Evolutionary conservation across 1,140 invertebrate genomes (phyloP).

Genomic region (Chironomus tepperi): DNA sequence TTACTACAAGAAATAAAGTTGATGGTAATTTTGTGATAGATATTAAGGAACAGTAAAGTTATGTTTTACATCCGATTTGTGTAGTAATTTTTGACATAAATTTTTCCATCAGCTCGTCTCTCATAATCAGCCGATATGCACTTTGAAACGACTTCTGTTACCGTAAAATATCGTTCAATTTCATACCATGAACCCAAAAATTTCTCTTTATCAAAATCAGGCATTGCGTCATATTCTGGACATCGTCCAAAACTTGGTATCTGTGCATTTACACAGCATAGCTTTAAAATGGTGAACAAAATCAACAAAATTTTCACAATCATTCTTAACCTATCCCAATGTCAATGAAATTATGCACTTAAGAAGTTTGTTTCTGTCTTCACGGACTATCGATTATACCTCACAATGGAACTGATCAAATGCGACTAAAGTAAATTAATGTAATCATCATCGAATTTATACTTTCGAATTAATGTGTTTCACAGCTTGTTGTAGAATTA

Average conservation of each 20-base stretch:
- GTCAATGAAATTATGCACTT: not conserved
- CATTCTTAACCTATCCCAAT: not conserved
- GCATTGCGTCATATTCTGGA: constrained; percentile 59
- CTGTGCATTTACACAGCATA: constrained; percentile 36
- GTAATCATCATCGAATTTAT: constrained; percentile 15
- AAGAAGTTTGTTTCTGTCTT: not conserved
- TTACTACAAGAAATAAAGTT: constrained; percentile 44
- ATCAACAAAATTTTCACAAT: not conserved
- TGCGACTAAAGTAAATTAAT: not conserved
- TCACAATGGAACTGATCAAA: not conserved
- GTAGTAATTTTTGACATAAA: constrained; percentile 61
- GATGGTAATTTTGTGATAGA: not conserved
- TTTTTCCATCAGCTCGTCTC: constrained; percentile 55
- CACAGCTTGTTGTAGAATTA: not conserved
- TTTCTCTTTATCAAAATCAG: constrained; percentile 61
- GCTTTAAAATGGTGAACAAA: not conserved
- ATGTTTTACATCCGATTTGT: constrained; percentile 59
- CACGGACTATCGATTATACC: not conserved
- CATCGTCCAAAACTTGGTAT: constrained; percentile 53
- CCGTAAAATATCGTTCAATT: constrained; percentile 67
- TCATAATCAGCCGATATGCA: constrained; percentile 74
- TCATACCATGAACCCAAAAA: constrained; percentile 74
- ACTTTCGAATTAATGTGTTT: not conserved
- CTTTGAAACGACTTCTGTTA: constrained; percentile 60
- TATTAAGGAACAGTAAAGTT: not conserved